Base-by-base conservation (phyloP, 2,888 invertebrate species). In the Geophilus truncorum region DNA sequence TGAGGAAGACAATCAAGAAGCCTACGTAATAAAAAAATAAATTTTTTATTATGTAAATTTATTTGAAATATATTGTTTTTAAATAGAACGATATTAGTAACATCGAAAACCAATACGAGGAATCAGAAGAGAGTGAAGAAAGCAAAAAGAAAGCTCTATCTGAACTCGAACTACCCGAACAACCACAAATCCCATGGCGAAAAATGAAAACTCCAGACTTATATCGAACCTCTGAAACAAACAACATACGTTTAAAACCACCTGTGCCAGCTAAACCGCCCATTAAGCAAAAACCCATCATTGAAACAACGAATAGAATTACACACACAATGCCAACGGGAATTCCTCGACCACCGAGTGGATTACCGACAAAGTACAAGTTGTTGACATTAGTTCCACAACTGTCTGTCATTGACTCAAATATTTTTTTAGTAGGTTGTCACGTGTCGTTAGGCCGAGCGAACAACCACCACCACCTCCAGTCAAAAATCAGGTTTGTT, bases 401-500 rank as follows among this genome's bases (percentile, higher is more conserved):
- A 30, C 32, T n/a, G n/a, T 0, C 36, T 9, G 21, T 4, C 21
- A 32, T 30, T 23, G 10, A n/a, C n/a, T n/a, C n/a, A 75, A 18
- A 75, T 12, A 25, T 75, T 75, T 75, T 5, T 15, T 77, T 30
- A 32, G 30, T 15, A 77, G 32, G 32, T 77, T 77, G 9, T n/a
- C 18, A 15, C 32, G 77, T 30, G 36, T 77, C 4, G 30, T 77
- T 9, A 82, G 83, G 51, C 83, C 83, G 18, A 82, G 82, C 18
- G 81, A 82, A 32, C 83, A 83, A 28, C 83, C 83, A 15, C 83
- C 83, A 25, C 83, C 83, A 51, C 83, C 83, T 10, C 83, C 83
- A 70, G 34, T 83, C 28, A 80, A 78, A 34, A 79, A 40, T 34
- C 82, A 82, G 76, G 82, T 82, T 81, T 10, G 15, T 25, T 9